These are phyloP conservation scores for Darevskia mixta DNA, from an alignment of 2,797 vertebrate genomes.

Conservation along the genomic window DNA sequence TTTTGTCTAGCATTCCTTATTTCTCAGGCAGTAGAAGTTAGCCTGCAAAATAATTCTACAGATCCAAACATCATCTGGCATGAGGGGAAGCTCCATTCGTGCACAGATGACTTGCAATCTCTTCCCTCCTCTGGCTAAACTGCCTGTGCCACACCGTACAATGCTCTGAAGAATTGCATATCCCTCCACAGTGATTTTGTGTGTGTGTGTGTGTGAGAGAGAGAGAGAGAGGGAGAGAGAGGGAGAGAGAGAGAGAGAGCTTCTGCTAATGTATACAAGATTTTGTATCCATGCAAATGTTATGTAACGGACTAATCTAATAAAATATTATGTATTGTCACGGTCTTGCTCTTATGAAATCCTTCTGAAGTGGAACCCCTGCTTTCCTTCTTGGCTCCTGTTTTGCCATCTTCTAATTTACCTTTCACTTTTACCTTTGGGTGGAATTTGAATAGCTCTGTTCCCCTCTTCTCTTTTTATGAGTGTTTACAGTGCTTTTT, in stretches of 20 bases:
- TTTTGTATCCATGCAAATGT: not conserved
- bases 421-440: not conserved
- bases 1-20: not conserved
- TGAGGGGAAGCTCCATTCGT: not conserved
- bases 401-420: not conserved
- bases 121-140: not conserved
- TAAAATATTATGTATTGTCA: not conserved
- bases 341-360: constrained; percentile 22
- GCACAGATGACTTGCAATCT: not conserved
- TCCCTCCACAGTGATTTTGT: not conserved
- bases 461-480: not conserved
- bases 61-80: not conserved
- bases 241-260: no score
- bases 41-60: not conserved
- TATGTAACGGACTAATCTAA: not conserved
- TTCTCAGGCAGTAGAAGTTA: not conserved
- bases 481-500: rapidly evolving
- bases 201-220: not conserved
- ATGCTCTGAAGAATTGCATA: not conserved
- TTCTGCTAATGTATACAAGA: not conserved
- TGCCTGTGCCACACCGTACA: not conserved
- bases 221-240: no score
- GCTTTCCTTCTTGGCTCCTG: not conserved
- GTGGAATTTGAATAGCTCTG: not conserved
- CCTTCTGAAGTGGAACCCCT: not conserved